A percentile compares a stretch with the other conserved stretches of the same genome.
Conservation (phyloP, 92 coral and sea anemone genomes). For the Isaurus tuberculatus region DNA sequence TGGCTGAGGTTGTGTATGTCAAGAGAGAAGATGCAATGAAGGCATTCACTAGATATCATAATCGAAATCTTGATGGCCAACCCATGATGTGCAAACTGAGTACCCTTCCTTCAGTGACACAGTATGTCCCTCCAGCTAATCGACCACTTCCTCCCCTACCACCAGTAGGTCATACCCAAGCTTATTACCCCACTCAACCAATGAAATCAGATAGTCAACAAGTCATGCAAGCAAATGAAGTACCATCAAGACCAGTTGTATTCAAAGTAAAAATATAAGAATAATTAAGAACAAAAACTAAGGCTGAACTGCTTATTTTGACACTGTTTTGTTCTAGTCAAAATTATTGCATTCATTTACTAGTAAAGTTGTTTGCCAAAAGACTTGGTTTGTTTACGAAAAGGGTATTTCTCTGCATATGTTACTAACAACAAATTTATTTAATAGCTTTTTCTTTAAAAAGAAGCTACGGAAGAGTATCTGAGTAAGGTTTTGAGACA, state of each 20-base stretch:
- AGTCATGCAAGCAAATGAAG: background rate
- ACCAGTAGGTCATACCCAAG: conserved; percentile 50
- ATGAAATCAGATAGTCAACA: conserved; percentile 23
- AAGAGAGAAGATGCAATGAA: conserved; percentile 76
- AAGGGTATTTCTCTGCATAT: too few relatives aligned
- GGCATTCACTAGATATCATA: conserved; percentile 75
- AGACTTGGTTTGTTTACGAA: too few relatives aligned
- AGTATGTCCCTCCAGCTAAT: conserved; percentile 66
- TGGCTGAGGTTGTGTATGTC: conserved; percentile 84
- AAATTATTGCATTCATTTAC: too few relatives aligned
- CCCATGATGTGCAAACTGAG: conserved; percentile 89
- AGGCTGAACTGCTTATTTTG: background rate
- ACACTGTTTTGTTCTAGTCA: background rate
- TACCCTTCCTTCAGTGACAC: conserved; percentile 60
- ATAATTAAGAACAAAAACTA: background rate
- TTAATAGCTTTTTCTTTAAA: too few relatives aligned
- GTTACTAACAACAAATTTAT: too few relatives aligned
- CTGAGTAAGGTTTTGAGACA: too few relatives aligned
- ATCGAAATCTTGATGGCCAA: conserved; percentile 92
- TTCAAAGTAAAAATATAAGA: conserved; percentile 82
- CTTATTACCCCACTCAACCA: conserved; percentile 42
- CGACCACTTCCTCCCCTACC: conserved; percentile 72
- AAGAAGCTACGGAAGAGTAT: too few relatives aligned
- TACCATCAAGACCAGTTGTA: conserved; percentile 74
- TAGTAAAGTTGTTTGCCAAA: too few relatives aligned